Conservation (phyloP, 1,140 invertebrate species). For the Capitella teleta region DNA sequence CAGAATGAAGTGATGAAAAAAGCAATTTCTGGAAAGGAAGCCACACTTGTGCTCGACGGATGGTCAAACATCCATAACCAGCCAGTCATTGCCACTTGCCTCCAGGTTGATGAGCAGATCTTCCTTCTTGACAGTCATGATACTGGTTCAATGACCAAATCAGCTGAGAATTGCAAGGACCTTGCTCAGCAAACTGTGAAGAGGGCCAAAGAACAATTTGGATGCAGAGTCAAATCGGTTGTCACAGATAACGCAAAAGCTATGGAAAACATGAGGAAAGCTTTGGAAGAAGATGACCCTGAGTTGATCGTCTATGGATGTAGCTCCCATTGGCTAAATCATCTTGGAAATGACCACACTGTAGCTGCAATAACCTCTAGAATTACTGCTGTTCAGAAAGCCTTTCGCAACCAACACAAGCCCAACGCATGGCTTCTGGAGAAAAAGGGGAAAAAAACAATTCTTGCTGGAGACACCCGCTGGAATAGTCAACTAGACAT, state of each 20-base stretch:
- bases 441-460: background rate
- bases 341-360: background rate
- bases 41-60: background rate
- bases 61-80: slow-evolving; percentile 3
- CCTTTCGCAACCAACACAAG: slow-evolving; percentile 4
- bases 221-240: background rate
- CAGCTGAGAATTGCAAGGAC: background rate
- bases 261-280: background rate
- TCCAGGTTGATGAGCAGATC: too few species aligned
- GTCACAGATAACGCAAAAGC: background rate
- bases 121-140: slow-evolving; percentile 1
- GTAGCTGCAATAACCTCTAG: background rate
- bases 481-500: too few species aligned
- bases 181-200: background rate
- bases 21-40: background rate
- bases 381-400: background rate
- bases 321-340: background rate
- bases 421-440: background rate
- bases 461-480: background rate
- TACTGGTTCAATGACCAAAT: slow-evolving; percentile 1
- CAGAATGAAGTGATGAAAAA: background rate
- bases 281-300: background rate
- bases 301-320: background rate
- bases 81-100: background rate
- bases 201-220: background rate